Conservation (phyloP, 2,888 invertebrate genomes). For the Eupithecia subfuscata region DNA sequence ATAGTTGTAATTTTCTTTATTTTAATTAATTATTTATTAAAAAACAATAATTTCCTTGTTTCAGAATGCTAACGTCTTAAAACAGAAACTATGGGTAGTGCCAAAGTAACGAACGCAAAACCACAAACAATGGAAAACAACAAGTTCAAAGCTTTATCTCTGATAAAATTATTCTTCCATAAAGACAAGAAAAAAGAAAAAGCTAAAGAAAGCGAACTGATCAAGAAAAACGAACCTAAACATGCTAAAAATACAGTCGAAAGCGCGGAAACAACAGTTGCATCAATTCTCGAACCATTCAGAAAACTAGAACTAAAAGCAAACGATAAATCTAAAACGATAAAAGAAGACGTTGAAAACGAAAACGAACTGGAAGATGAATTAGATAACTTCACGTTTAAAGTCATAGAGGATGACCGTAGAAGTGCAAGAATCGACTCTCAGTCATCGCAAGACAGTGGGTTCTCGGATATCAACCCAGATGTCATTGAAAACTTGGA, state of each 20-base stretch:
- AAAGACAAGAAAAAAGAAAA: constrained; percentile 53
- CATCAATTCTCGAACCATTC: constrained; percentile 33
- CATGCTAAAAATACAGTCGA: constrained; percentile 14
- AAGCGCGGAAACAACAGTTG: constrained; percentile 22
- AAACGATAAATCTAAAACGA: constrained; percentile 1
- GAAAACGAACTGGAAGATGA: constrained; percentile 53
- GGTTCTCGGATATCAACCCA: constrained; percentile 60
- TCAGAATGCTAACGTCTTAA: constrained; percentile 39
- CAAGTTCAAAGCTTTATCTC: constrained; percentile 56
- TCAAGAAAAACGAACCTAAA: constrained; percentile 21
- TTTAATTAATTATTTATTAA: background rate
- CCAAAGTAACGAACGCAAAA: constrained; percentile 52
- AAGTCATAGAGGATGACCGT: constrained; percentile 60
- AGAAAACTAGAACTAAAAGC: constrained; percentile 26
- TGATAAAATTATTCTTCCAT: constrained; percentile 45
- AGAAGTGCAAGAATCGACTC: constrained; percentile 59
- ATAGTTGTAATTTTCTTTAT: no score
- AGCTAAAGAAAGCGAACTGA: constrained; percentile 36
- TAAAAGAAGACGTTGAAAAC: constrained; percentile 26
- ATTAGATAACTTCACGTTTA: constrained; percentile 59
- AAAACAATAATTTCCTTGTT: constrained; percentile 34
- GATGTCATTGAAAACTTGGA: constrained; percentile 54
- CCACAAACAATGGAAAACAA: constrained; percentile 67
- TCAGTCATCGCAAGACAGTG: constrained; percentile 72
- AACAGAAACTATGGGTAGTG: constrained; percentile 63